Evolutionary conservation across 2,113 vertebrate species (phyloP), one percentile per base, ranked within the genome.

Genomic region (Bungarus multicinctus): DNA sequence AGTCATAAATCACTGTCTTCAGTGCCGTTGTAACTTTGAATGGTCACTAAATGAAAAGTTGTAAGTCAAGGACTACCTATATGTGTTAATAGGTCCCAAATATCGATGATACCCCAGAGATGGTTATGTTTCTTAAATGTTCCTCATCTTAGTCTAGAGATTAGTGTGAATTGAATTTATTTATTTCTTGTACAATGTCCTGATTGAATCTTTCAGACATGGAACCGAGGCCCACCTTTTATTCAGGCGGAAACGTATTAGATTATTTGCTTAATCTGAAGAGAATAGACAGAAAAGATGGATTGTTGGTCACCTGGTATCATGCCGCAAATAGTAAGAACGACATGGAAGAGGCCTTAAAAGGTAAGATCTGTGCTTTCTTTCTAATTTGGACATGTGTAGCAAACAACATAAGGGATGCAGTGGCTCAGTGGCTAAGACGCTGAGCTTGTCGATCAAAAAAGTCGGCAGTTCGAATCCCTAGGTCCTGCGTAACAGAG

Each of bases 291-390:
- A 43, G 92, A 22, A 96, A 58, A 12, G 98, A 98, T 0, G 98
- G 98, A 20, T 95, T 99, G 20, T 94, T 97, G 85, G 98, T 98
- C 43, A 98, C 97, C 27, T 99, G 98, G 98, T 97, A 96, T 94
- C 98, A 99, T 1, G 93, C 96, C 23, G 98, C 98, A 90, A 99
- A 98, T 89, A 97, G 88, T 92, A 97, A 97, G 94, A 92, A 96
- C 2, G 95, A 98, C n/a, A 97, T 98, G 97, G 92, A 95, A 90
- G 93, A 95, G 47, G 98, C 98, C 5, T 96, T 99, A 86, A 93
- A 94, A 34, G 97, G 98, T 98, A 97, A 98, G 94, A 92, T 30
- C n/a, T 30, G 30, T 69, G 30, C 14, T 64, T 47, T 52, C 55
- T 25, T 12, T 89, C 7, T 9, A 50, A 9, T 12, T 4, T 34